Conservation (phyloP, 1,140 invertebrate species). For the Zaprionus africanus region DNA sequence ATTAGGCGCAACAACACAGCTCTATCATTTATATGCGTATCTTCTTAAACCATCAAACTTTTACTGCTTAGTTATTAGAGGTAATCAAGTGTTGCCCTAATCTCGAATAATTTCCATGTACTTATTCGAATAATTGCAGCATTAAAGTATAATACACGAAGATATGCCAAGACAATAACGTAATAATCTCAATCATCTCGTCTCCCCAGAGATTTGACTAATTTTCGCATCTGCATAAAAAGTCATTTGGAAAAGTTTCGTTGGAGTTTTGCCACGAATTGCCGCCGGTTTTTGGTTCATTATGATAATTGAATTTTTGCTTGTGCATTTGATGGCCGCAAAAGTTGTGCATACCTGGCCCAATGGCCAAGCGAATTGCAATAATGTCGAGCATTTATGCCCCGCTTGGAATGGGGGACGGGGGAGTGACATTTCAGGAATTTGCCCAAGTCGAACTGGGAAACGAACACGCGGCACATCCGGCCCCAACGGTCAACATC, state of each 20-base stretch:
- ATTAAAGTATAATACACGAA: neutral
- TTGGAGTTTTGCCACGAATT: neutral
- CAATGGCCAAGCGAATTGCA: constrained; percentile 40
- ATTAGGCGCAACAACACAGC: too few species aligned
- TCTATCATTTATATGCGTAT: neutral
- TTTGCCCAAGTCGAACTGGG: constrained; percentile 23
- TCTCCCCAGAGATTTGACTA: neutral
- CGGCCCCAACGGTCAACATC: constrained; percentile 32
- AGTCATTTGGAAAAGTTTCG: neutral
- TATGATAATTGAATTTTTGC: constrained; percentile 23
- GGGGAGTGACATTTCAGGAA: constrained; percentile 36
- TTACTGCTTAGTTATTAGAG: neutral
- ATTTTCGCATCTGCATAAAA: constrained; percentile 4
- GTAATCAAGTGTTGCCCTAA: neutral
- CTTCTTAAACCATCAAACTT: neutral
- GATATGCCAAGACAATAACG: constrained; percentile 1
- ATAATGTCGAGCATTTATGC: constrained; percentile 46
- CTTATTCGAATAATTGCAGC: neutral
- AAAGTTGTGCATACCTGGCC: constrained; percentile 27
- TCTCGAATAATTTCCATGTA: neutral
- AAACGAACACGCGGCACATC: constrained; percentile 36
- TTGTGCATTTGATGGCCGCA: constrained; percentile 10
- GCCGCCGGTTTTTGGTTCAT: constrained; percentile 5
- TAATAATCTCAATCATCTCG: neutral
- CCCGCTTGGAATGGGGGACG: neutral